A percentile compares a stretch with the other conserved stretches of the same genome.
Conservation (phyloP, 1,140 invertebrate genomes). For the Venturia canescens region DNA sequence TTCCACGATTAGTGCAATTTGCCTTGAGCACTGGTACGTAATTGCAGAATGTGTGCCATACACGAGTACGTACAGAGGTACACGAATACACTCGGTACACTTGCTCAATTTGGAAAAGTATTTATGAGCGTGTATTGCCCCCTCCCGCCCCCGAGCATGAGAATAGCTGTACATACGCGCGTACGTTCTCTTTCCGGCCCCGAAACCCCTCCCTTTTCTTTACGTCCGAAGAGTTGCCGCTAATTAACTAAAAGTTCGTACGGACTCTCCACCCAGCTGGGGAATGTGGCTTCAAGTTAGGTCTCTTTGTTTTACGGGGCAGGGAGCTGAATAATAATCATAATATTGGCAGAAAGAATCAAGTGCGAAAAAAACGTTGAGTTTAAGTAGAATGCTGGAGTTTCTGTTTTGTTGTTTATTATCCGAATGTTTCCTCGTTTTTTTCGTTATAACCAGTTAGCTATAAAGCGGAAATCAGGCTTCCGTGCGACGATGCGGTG, state of each 20-base stretch:
- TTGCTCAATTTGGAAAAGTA: neutral
- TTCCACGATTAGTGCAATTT: neutral
- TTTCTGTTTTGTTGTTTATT: no score
- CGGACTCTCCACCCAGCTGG: neutral
- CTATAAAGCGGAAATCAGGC: no score
- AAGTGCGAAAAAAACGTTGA: neutral
- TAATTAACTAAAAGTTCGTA: constrained; percentile 2
- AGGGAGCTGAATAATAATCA: neutral
- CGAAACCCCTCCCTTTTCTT: neutral
- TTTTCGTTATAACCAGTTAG: no score
- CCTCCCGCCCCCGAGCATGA: no score
- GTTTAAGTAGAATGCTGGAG: no score
- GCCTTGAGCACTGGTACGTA: neutral
- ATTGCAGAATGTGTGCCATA: neutral
- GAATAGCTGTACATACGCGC: neutral
- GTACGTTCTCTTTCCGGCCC: neutral
- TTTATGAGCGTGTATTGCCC: no score
- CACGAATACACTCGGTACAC: neutral
- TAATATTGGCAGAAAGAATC: neutral
- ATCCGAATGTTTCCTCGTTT: no score
- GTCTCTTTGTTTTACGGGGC: neutral
- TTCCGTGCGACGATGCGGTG: no score
- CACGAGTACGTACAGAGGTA: neutral
- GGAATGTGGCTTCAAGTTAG: neutral
- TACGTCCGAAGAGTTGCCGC: neutral